Conservation (phyloP, 2,797 vertebrate species). For the Clamator glandarius region DNA sequence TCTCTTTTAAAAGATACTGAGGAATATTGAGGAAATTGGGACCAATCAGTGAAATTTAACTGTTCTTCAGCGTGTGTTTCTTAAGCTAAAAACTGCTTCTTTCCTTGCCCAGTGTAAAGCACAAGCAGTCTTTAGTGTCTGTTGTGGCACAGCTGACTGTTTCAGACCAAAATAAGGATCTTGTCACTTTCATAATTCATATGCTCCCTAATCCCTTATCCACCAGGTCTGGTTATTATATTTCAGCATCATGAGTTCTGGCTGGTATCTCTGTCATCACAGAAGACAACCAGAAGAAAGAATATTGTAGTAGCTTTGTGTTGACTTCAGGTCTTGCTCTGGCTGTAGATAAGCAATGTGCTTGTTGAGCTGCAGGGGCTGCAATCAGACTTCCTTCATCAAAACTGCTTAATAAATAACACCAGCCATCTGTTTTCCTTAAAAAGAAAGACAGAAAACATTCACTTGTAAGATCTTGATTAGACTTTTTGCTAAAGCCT, state of each 20-base stretch:
- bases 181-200: neutral
- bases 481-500: neutral
- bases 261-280: neutral
- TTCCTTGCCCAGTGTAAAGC: neutral
- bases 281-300: neutral
- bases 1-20: neutral
- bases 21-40: neutral
- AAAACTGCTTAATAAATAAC: slow-evolving; percentile 1
- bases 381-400: neutral
- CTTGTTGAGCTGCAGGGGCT: neutral
- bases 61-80: neutral
- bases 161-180: neutral
- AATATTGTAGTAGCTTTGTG: neutral
- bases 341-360: neutral
- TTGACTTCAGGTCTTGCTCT: neutral
- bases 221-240: neutral
- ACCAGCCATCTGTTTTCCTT: slow-evolving; percentile 7
- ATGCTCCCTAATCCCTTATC: neutral
- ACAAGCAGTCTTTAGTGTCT: neutral
- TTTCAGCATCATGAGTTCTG: neutral
- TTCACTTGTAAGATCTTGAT: neutral
- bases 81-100: neutral
- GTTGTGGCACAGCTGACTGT: neutral
- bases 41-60: neutral
- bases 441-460: neutral